Conservation (phyloP, 2,113 vertebrate species). For the Brevimyrus niger region DNA sequence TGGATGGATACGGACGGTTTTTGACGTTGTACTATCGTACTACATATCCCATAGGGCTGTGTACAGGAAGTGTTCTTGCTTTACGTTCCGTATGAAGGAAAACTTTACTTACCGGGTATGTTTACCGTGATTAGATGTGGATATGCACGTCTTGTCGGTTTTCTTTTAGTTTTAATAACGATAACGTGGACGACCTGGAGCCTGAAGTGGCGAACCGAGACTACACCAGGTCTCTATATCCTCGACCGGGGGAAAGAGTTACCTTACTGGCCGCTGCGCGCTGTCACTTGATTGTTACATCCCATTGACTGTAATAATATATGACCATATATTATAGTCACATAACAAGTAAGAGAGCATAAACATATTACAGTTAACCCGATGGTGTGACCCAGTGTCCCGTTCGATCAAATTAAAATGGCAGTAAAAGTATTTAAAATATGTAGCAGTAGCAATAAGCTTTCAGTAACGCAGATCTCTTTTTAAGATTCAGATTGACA, state of each 20-base stretch:
- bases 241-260: background rate
- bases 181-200: constrained; percentile 6
- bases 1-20: background rate
- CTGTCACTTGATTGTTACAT: background rate
- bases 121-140: background rate
- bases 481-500: background rate
- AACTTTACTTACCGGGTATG: background rate
- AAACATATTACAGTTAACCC: background rate
- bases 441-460: background rate
- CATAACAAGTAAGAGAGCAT: background rate
- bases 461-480: background rate
- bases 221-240: background rate
- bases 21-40: background rate
- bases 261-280: background rate
- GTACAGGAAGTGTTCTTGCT: background rate
- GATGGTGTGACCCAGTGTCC: background rate
- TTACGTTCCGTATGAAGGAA: background rate
- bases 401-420: background rate
- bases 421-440: background rate
- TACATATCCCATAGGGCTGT: constrained; percentile 3
- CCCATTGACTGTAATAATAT: background rate
- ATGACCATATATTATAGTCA: background rate
- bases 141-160: background rate
- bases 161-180: background rate
- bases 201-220: background rate